Conservation (phyloP, 2,113 vertebrate species). For the Rattus rattus region DNA sequence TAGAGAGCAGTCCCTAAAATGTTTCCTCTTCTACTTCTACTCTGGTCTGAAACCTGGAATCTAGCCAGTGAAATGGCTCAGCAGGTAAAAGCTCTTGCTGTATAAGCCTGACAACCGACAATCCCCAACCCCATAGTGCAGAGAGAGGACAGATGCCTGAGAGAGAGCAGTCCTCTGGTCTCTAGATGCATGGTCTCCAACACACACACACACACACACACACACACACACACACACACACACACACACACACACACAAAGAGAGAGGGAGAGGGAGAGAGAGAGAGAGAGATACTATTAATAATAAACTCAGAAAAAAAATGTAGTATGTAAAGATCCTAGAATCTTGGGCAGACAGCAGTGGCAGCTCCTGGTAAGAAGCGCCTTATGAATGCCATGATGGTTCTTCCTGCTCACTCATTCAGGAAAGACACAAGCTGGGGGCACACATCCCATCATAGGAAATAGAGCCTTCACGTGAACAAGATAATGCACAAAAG, state of each 20-base stretch:
- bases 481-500: slow-evolving; percentile 26
- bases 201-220: background rate
- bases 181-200: background rate
- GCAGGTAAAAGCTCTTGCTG: background rate
- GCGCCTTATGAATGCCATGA: background rate
- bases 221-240: background rate
- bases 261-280: too few species aligned
- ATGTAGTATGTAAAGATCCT: background rate
- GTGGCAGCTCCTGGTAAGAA: background rate
- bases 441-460: background rate
- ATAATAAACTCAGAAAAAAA: too few species aligned
- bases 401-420: background rate
- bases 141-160: background rate
- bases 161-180: background rate
- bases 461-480: background rate
- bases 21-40: background rate
- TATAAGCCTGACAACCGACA: background rate
- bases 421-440: background rate
- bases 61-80: background rate
- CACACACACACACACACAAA: background rate
- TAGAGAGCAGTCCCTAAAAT: background rate
- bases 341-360: background rate
- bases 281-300: too few species aligned
- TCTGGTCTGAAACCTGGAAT: background rate
- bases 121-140: background rate